Base-by-base conservation (phyloP, 2,113 vertebrate genomes). In the Paramisgurnus dabryanus region DNA sequence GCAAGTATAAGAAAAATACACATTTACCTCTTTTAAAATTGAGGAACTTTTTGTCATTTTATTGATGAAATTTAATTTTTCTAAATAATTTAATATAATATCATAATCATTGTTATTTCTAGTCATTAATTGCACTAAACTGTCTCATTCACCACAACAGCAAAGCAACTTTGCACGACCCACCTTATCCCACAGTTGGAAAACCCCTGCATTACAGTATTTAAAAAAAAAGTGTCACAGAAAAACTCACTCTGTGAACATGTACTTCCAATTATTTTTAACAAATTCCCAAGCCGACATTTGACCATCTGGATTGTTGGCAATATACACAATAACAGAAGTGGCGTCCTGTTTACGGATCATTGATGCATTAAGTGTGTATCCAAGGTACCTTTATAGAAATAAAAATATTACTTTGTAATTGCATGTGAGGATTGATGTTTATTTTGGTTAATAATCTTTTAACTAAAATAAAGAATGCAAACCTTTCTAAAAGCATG, bases 291-390 rank as follows among this genome's bases (percentile, higher is more conserved):
- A 97, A 11, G 77, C 93, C 88, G 97, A 83, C 3, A 45, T 0
- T 55, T 96, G 95, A 27, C 96, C 96, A 0, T 88, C 5, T 11
- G 90, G 89, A 0, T 96, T 98, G 58, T 63, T 83, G 82, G 95
- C 90, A 0, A 98, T 93, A 79, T 90, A 90, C 71, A 76, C 91
- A 84, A 98, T 96, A 64, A 96, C 95, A 15, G 90, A 83, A 7
- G 93, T 91, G 71, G 94, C 94, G 0, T 98, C 97, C 87, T 98
- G 97, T 83, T 85, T 96, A 3, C 95, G 93, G 83, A 98, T 97
- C 88, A 90, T 86, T 0, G 0, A 0, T 0, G 95, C 6, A 69
- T 96, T 82, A 0, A 97, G 80, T 2, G 93, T 88, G 87, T 93
- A 96, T 5, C 83, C 47, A 78, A 98, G 91, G 82, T 94, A 96